These are phyloP conservation scores for Megastigmus dorsalis DNA, from an alignment of 2,888 invertebrate genomes.

Conservation along the genomic window DNA sequence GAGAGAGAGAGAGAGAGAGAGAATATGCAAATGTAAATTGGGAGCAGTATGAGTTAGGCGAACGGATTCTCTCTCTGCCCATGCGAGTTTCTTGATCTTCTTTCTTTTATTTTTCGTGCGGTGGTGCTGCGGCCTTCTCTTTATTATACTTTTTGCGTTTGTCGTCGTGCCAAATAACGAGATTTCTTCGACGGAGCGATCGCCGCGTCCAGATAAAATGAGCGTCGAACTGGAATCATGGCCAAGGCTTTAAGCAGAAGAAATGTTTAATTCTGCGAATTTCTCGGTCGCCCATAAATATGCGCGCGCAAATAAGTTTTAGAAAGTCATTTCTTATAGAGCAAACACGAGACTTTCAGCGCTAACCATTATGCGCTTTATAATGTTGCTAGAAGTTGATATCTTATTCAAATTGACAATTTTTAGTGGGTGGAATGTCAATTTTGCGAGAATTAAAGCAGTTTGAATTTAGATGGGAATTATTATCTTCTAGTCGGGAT, in stretches of 20 bases:
- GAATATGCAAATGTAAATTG: conserved; percentile 50
- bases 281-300: conserved; percentile 7
- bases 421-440: no score
- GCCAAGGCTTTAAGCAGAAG: not conserved
- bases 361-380: no score
- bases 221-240: conserved; percentile 1
- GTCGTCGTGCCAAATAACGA: conserved; percentile 36
- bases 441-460: no score
- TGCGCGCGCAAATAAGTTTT: not conserved
- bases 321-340: not conserved
- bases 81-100: not conserved
- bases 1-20: not conserved
- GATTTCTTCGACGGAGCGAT: conserved; percentile 31
- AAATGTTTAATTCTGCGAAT: conserved; percentile 27
- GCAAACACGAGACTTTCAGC: not conserved
- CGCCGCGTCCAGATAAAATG: conserved; percentile 21
- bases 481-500: no score
- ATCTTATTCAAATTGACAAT: no score
- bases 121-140: no score
- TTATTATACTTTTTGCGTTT: not conserved
- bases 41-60: conserved; percentile 38
- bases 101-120: not conserved
- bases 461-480: no score
- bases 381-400: no score
- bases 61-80: conserved; percentile 2